phyloP scores from a whole-genome alignment of 92 coral and sea anemone genomes.

The Phenganax marumi region DNA sequence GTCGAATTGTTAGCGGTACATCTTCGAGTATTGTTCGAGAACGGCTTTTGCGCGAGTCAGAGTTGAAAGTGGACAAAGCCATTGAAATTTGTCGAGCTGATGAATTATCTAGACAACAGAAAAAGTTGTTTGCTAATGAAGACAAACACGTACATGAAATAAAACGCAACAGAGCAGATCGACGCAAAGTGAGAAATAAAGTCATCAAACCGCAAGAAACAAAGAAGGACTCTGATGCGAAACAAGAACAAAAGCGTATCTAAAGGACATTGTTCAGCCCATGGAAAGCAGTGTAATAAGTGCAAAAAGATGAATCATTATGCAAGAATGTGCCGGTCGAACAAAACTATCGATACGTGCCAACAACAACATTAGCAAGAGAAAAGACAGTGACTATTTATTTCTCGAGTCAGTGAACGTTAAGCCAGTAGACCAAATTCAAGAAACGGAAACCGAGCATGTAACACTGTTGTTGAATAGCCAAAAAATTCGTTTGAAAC shows the following conservation, averaged over 20 bases:
- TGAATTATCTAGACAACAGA: slow-evolving; percentile 26
- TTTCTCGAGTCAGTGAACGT: slow-evolving; percentile 28
- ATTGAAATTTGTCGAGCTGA: slow-evolving; percentile 22
- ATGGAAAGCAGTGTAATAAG: slow-evolving; percentile 25
- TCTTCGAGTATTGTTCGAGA: slow-evolving; percentile 38
- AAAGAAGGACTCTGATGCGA: slow-evolving; percentile 3
- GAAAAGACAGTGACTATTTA: slow-evolving; percentile 2
- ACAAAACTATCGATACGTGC: slow-evolving; percentile 1
- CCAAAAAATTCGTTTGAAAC: slow-evolving; percentile 22
- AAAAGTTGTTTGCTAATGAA: slow-evolving; percentile 22
- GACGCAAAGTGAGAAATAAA: neutral
- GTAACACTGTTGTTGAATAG: slow-evolving; percentile 35
- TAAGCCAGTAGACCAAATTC: neutral
- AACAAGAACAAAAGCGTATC: slow-evolving; percentile 4
- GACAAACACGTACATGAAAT: slow-evolving; percentile 3
- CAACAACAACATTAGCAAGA: slow-evolving; percentile 6
- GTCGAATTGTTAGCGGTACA: slow-evolving; percentile 39
- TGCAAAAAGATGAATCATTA: slow-evolving; percentile 35
- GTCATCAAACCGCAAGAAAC: neutral
- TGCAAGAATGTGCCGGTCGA: slow-evolving; percentile 39
- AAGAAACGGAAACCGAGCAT: slow-evolving; percentile 24
- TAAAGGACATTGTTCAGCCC: slow-evolving; percentile 45
- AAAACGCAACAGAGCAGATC: neutral
- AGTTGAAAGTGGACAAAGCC: slow-evolving; percentile 35
- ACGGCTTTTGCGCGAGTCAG: slow-evolving; percentile 26